Percentiles rank a stretch among this genome's conserved stretches.
These are phyloP conservation scores for Heliocidaris tuberculata DNA, from an alignment of 35 echinoderm and acorn worm species.

Conservation along the genomic window DNA sequence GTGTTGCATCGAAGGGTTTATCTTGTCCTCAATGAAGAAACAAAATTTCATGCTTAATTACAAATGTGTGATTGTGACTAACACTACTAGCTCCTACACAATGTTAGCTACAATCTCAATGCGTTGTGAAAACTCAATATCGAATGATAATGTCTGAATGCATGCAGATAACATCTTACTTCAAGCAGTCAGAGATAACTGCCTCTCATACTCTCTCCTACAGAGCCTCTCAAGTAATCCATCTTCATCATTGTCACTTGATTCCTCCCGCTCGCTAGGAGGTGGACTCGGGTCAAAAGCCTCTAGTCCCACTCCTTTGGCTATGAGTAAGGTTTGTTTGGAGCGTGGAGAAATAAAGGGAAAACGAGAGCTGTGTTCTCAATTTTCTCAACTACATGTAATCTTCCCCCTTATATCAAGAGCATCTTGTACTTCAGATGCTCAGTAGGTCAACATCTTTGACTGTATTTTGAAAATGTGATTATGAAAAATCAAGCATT, in stretches of 20 bases:
- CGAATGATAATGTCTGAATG: background rate
- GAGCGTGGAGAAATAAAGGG: conserved; percentile 48
- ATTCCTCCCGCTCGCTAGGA: conserved; percentile 42
- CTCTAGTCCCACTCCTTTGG: conserved; percentile 46
- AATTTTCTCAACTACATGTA: background rate
- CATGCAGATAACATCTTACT: background rate
- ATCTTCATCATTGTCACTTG: conserved; percentile 59
- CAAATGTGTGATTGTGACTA: no score
- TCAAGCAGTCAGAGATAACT: conserved; percentile 60
- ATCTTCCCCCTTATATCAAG: background rate
- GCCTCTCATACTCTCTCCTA: conserved; percentile 52
- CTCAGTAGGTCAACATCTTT: no score
- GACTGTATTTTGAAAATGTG: no score
- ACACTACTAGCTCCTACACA: no score
- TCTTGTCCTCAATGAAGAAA: background rate
- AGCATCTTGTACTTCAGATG: background rate
- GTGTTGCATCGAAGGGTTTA: background rate
- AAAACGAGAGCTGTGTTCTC: background rate
- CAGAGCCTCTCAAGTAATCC: background rate
- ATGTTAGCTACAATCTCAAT: no score
- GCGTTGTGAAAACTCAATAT: no score
- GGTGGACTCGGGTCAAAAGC: conserved; percentile 65
- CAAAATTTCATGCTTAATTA: background rate
- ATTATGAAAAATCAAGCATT: no score
- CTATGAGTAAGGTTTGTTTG: background rate